phyloP scores from a whole-genome alignment of 1,140 invertebrate genomes.

The Pseudoatta argentina region DNA sequence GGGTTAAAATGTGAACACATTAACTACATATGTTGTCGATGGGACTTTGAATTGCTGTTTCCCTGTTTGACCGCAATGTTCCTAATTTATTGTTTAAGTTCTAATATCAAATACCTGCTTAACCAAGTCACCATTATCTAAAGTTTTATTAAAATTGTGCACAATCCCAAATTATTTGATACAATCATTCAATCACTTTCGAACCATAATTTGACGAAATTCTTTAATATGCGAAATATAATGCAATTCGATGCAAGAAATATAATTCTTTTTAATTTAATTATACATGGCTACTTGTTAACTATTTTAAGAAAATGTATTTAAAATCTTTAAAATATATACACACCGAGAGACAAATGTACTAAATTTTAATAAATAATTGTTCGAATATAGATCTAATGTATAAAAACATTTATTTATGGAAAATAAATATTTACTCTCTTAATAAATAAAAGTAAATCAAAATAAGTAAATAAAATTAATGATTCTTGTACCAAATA shows the following conservation, averaged over 20 bases:
- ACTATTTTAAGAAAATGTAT: not conserved
- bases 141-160: slow-evolving; percentile 13
- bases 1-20: slow-evolving; percentile 13
- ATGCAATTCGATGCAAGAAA: not conserved
- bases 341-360: not conserved
- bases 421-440: no score
- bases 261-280: not conserved
- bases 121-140: slow-evolving; percentile 1
- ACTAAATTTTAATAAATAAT: no score
- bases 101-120: not conserved
- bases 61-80: slow-evolving; percentile 10
- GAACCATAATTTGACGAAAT: not conserved
- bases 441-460: no score
- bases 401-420: no score
- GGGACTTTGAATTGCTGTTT: slow-evolving; percentile 31
- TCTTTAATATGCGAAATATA: not conserved
- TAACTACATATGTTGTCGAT: slow-evolving; percentile 31
- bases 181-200: not conserved
- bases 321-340: not conserved
- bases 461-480: no score
- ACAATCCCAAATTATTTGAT: not conserved
- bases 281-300: not conserved
- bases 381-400: no score
- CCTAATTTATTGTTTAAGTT: slow-evolving; percentile 39
- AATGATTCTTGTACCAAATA: no score